A percentile compares a stretch with the other conserved stretches of the same genome.
Evolutionary conservation across 2,888 invertebrate genomes (phyloP).

Genomic region (Cremastinae sp.): DNA sequence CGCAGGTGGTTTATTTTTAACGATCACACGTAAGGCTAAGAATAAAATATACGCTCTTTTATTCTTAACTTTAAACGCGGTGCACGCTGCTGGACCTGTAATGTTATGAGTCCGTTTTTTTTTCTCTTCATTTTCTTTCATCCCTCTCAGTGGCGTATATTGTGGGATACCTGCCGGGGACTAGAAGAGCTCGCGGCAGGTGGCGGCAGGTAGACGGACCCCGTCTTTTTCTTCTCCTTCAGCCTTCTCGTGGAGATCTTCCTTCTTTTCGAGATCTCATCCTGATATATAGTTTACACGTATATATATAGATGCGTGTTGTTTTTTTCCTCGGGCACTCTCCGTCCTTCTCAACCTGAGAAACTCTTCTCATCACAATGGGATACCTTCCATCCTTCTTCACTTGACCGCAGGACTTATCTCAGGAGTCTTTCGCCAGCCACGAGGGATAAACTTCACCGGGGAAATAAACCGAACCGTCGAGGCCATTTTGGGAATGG

Average conservation of each 20-base stretch:
- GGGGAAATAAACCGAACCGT: not conserved
- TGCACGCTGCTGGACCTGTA: conserved; percentile 35
- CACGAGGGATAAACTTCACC: conserved; percentile 8
- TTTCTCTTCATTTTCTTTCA: conserved; percentile 15
- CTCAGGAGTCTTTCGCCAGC: conserved; percentile 28
- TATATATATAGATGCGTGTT: not conserved
- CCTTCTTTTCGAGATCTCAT: conserved; percentile 43
- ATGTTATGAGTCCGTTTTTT: conserved; percentile 23
- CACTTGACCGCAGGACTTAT: conserved; percentile 42
- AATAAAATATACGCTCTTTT: conserved; percentile 22
- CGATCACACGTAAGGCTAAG: not conserved
- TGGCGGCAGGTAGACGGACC: conserved; percentile 56
- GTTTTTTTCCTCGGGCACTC: conserved; percentile 6
- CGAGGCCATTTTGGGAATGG: not conserved
- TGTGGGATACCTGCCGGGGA: conserved; percentile 51
- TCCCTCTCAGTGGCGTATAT: conserved; percentile 25
- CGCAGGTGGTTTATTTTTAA: conserved; percentile 20
- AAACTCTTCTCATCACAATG: conserved; percentile 39
- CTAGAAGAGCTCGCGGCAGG: conserved; percentile 50
- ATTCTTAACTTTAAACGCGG: conserved; percentile 21
- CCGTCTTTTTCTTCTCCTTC: conserved; percentile 41
- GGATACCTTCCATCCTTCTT: conserved; percentile 25
- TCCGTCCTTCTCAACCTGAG: conserved; percentile 41
- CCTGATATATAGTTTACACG: conserved; percentile 23
- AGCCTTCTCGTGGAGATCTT: conserved; percentile 46